Evolutionary conservation across 2,113 vertebrate species (phyloP), one percentile per base, ranked within the genome.

Genomic region (Labeo catla): DNA sequence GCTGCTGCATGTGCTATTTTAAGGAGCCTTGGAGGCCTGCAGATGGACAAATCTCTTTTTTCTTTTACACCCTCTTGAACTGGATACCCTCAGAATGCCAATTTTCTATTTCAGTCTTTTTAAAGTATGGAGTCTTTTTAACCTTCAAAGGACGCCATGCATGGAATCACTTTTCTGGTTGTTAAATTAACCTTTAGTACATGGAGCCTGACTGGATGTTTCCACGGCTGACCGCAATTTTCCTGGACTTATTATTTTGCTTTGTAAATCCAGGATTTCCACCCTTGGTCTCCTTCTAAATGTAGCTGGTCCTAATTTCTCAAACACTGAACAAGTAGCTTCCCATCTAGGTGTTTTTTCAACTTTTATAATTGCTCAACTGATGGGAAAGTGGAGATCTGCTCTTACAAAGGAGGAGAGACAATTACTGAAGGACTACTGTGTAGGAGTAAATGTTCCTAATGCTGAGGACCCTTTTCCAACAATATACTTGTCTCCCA

Each of bases 391-490:
- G 15, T 54, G 52, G 52, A 11, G 12, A 4, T 52, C 50, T 13
- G 12, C 4, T 52, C 12, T 52, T 13, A 52, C 50, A 52, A 28
- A 28, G 21, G 2, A 28, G 28, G 28, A 28, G 28, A 1, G 28
- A 28, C 19, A 63, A n/a, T 63, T 23, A 8, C 8, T 63, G 7
- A 63, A 2, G 2, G 59, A 63, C 59, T 21, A 28, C 8, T 65
- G 61, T 10, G 3, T 0, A 23, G 9, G 61, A 65, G 21, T 65
- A 10, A 28, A 28, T 6, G 8, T 21, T 23, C 61, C 63, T 66
- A 66, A 66, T 28, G 23, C 63, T n/a, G n/a, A n/a, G n/a, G n/a
- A n/a, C n/a, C n/a, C n/a, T 66, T 66, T 66, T 28, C 63, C 63
- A 4, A 66, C 8, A 2, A 28, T 66, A 4, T 11, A 4, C 4